A percentile compares a stretch with the other conserved stretches of the same genome.
phyloP scores from a whole-genome alignment of 2,797 vertebrate species.

The Sus cebifrons region DNA sequence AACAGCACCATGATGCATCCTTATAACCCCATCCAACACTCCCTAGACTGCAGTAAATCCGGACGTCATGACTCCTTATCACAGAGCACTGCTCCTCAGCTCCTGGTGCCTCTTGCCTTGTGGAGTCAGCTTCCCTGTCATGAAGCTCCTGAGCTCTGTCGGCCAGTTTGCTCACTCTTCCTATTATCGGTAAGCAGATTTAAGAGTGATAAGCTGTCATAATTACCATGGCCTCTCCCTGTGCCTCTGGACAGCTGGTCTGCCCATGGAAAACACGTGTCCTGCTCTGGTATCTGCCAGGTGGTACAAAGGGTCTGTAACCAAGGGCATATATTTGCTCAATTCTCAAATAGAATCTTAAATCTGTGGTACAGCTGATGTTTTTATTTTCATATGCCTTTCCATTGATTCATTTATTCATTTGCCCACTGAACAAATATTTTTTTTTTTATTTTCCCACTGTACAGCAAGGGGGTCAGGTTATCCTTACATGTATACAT shows the following conservation, averaged over 20 bases:
- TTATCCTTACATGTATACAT: too few species aligned
- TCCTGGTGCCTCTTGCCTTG: background rate
- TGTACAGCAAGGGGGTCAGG: too few species aligned
- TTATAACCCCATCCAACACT: background rate
- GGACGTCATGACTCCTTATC: background rate
- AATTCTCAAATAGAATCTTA: background rate
- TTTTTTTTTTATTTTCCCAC: too few species aligned
- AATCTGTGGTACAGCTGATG: background rate
- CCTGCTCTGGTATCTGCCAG: background rate
- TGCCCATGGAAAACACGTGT: background rate
- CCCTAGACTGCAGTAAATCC: background rate
- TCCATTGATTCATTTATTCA: background rate
- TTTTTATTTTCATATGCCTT: background rate
- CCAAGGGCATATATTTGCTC: background rate
- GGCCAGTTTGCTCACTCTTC: background rate
- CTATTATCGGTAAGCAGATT: background rate
- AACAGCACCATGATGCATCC: background rate
- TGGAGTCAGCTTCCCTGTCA: background rate
- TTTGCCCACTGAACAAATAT: background rate
- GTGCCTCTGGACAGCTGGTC: background rate
- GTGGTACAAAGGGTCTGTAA: background rate
- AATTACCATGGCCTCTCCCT: background rate
- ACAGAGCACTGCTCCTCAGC: background rate
- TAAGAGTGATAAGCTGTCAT: background rate
- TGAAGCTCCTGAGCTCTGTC: background rate